Percentiles rank a stretch among this genome's conserved stretches.
phyloP scores from a whole-genome alignment of 2,888 invertebrate genomes.

The Gymnosoma rotundatum region DNA sequence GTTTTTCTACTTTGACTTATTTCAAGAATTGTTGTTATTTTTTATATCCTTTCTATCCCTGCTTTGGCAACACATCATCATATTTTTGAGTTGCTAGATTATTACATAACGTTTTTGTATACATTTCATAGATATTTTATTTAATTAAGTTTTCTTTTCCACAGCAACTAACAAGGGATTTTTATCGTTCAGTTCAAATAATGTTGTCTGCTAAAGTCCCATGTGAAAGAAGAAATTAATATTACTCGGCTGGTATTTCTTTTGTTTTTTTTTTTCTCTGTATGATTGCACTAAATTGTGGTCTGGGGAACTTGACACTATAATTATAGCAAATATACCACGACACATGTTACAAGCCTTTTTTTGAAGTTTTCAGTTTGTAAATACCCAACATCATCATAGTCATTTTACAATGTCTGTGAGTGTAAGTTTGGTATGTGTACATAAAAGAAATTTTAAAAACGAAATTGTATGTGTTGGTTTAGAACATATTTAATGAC shows the following conservation, averaged over 20 bases:
- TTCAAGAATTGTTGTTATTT: too few species aligned
- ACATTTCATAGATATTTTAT: constrained; percentile 25
- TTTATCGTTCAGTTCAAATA: constrained; percentile 46
- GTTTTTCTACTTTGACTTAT: not conserved
- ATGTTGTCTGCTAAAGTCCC: constrained; percentile 12
- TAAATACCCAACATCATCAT: not conserved
- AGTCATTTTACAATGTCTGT: not conserved
- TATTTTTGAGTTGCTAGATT: constrained; percentile 15
- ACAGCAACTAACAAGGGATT: constrained; percentile 37
- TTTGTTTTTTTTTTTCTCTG: constrained; percentile 36
- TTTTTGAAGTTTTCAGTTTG: not conserved
- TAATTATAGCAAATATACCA: constrained; percentile 56
- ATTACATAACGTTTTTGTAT: constrained; percentile 1
- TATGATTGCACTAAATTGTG: constrained; percentile 65
- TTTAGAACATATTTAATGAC: constrained; percentile 19
- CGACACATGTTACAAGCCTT: constrained; percentile 20
- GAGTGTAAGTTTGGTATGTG: not conserved
- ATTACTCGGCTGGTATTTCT: constrained; percentile 28
- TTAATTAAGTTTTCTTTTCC: constrained; percentile 52
- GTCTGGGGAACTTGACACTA: constrained; percentile 56
- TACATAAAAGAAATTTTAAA: constrained; percentile 14
- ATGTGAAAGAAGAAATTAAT: not conserved
- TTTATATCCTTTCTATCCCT: not conserved
- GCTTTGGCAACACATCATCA: not conserved
- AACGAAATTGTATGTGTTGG: not conserved